Evolutionary conservation across 1,140 invertebrate genomes (phyloP).

Genomic region (Dermatophagoides farinae): DNA sequence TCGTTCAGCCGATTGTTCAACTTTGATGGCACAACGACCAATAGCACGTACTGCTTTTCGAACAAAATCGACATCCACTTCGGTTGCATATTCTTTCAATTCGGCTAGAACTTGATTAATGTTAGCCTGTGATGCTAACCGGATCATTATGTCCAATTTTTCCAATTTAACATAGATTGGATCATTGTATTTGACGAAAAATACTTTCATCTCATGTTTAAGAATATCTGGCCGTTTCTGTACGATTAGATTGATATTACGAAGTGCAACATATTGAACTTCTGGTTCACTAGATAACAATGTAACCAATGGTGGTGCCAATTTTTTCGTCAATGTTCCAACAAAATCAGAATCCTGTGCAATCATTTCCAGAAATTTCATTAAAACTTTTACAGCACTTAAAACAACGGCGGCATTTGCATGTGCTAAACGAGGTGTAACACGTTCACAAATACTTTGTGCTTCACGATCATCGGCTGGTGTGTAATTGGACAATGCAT

Average conservation of each 20-base stretch:
- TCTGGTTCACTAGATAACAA: constrained; percentile 93
- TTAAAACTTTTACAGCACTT: constrained; percentile 86
- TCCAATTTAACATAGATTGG: constrained; percentile 99
- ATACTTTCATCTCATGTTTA: constrained; percentile 99
- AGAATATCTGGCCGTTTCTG: constrained; percentile 95
- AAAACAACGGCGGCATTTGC: constrained; percentile 99
- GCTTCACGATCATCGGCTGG: constrained; percentile 94
- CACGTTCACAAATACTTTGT: constrained; percentile 96
- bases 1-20: constrained; percentile 91
- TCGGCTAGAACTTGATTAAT: constrained; percentile 96
- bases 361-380: constrained; percentile 97
- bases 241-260: constrained; percentile 98
- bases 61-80: constrained; percentile 99
- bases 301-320: constrained; percentile 95
- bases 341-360: constrained; percentile 78
- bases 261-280: constrained; percentile 90
- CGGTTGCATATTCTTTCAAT: constrained; percentile 95
- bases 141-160: constrained; percentile 98
- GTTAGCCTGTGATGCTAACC: constrained; percentile 88
- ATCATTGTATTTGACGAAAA: constrained; percentile 99
- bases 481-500: constrained; percentile 88
- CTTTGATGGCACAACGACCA: constrained; percentile 97
- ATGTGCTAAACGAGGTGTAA: constrained; percentile 90
- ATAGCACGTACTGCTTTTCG: constrained; percentile 94
- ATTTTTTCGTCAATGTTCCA: constrained; percentile 75